Evolutionary conservation across 2,113 vertebrate species (phyloP).

Genomic region (Aptenodytes patagonicus): DNA sequence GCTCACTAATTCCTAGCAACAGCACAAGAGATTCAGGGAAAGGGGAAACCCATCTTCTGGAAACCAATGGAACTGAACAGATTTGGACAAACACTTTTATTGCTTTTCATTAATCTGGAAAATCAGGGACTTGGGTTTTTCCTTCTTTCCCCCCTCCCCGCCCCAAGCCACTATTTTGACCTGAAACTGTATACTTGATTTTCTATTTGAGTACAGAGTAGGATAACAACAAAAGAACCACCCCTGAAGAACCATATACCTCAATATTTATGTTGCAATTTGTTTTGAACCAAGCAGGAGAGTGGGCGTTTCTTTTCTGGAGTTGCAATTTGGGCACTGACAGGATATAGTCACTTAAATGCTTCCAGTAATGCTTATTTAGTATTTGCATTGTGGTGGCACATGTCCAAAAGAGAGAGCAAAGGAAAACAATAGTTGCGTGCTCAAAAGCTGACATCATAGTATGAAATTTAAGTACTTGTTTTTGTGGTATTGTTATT

Average conservation of each 20-base stretch:
- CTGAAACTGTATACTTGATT: neutral
- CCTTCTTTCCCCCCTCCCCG: neutral
- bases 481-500: conserved; percentile 33
- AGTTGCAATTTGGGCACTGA: neutral
- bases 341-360: neutral
- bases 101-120: conserved; percentile 49
- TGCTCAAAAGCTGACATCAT: conserved; percentile 11
- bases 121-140: neutral
- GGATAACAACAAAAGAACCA: neutral
- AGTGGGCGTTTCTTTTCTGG: neutral
- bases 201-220: neutral
- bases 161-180: neutral
- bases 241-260: neutral
- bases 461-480: neutral
- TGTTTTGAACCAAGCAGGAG: neutral
- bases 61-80: conserved; percentile 29
- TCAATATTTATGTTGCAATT: neutral
- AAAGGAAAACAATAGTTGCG: conserved; percentile 26
- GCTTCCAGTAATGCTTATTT: conserved; percentile 6
- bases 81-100: conserved; percentile 39
- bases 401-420: neutral
- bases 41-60: conserved; percentile 34
- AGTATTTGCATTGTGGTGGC: conserved; percentile 8
- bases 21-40: conserved; percentile 10
- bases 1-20: conserved; percentile 63